Conservation (phyloP, 2,113 vertebrate genomes). For the Capreolus pygargus region DNA sequence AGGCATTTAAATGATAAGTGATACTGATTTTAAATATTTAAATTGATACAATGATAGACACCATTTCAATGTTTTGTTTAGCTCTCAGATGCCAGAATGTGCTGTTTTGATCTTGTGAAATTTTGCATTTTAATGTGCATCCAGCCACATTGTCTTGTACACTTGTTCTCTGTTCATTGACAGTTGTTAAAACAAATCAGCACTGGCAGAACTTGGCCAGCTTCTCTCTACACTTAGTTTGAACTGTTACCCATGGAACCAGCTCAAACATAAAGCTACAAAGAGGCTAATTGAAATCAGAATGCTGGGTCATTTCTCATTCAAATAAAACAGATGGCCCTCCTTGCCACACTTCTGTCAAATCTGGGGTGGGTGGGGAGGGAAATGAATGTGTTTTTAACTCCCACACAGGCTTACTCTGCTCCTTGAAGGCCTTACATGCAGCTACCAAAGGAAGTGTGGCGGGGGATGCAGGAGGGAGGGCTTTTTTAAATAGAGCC, state of each 20-base stretch:
- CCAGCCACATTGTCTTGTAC: background rate
- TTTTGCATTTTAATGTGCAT: background rate
- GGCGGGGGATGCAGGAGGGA: background rate
- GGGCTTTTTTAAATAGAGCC: background rate
- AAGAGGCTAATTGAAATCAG: conserved; percentile 75
- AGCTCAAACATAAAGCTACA: conserved; percentile 58
- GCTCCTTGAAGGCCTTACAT: background rate
- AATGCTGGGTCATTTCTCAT: conserved; percentile 63
- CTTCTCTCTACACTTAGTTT: conserved; percentile 31
- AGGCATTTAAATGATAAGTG: background rate
- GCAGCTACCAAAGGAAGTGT: background rate
- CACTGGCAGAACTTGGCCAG: conserved; percentile 46
- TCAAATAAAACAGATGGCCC: conserved; percentile 72
- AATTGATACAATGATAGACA: background rate
- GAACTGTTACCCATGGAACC: conserved; percentile 50
- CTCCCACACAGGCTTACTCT: conserved; percentile 37
- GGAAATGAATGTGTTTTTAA: background rate
- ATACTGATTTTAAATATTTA: background rate
- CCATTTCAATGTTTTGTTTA: background rate
- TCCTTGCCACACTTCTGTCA: conserved; percentile 55
- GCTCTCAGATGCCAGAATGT: background rate
- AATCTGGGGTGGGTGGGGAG: background rate
- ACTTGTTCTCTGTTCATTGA: background rate
- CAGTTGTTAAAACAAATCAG: conserved; percentile 61
- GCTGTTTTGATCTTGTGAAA: background rate